Percentiles rank a stretch among this genome's conserved stretches.
phyloP scores from a whole-genome alignment of 2,888 invertebrate species.

The Pachycephus smyrnensis region DNA sequence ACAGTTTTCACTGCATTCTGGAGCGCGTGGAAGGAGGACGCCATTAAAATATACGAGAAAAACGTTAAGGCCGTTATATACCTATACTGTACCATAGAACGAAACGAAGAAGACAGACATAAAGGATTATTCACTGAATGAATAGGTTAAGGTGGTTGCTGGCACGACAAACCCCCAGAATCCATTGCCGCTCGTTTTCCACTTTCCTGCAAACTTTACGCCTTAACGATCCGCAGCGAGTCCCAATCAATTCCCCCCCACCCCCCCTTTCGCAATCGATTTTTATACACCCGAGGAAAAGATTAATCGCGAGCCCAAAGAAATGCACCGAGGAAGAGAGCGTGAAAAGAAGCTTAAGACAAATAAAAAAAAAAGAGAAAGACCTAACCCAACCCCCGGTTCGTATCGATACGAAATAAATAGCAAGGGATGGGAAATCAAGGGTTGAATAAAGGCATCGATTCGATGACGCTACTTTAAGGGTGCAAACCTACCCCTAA shows the following conservation, averaged over 20 bases:
- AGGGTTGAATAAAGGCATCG: neutral
- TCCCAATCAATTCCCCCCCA: neutral
- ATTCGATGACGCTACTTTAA: neutral
- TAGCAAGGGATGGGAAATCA: neutral
- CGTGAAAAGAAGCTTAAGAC: neutral
- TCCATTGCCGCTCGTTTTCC: neutral
- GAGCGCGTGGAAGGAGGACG: constrained; percentile 6
- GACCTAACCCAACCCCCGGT: neutral
- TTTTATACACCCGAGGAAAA: neutral
- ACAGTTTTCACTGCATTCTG: constrained; percentile 48
- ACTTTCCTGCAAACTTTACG: neutral
- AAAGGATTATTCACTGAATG: neutral
- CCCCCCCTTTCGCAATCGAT: neutral
- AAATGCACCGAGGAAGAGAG: neutral
- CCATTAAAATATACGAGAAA: constrained; percentile 47
- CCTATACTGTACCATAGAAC: neutral
- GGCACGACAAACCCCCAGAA: neutral
- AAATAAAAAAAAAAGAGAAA: constrained; percentile 3
- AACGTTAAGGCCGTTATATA: neutral
- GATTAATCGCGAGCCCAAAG: neutral
- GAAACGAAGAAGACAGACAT: neutral
- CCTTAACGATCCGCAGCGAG: neutral
- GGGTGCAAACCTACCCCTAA: neutral
- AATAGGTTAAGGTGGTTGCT: neutral
- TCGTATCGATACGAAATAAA: constrained; percentile 3